These are phyloP conservation scores for Onychomys leucogaster DNA, from an alignment of 2,797 vertebrate genomes.

Conservation along the genomic window DNA sequence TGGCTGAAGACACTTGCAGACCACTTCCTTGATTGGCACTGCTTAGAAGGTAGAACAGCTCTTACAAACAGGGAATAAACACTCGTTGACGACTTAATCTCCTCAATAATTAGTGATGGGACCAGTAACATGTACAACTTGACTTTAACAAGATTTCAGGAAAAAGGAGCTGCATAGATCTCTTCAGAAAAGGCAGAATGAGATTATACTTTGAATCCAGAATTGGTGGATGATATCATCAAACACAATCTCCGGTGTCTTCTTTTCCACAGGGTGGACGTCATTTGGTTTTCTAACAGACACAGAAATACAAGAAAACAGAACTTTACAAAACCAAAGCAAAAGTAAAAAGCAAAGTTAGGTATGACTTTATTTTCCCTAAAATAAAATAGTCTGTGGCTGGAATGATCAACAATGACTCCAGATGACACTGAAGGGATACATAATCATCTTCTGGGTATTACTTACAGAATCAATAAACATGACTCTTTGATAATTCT, in stretches of 20 bases:
- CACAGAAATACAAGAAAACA: conserved; percentile 11
- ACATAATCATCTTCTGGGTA: neutral
- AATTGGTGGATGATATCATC: neutral
- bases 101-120: conserved; percentile 3
- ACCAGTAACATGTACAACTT: neutral
- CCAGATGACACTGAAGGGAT: neutral
- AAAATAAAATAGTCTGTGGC: conserved; percentile 36
- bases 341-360: conserved; percentile 50
- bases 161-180: neutral
- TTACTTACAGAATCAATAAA: conserved; percentile 13
- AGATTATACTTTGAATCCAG: neutral
- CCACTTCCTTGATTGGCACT: neutral
- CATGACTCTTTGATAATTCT: neutral
- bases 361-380: neutral
- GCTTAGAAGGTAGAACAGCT: conserved; percentile 34
- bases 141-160: conserved; percentile 30
- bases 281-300: neutral
- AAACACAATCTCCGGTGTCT: neutral
- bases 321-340: conserved; percentile 13
- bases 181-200: conserved; percentile 37
- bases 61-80: neutral
- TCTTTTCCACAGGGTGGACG: conserved; percentile 17
- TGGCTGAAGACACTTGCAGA: neutral
- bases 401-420: neutral
- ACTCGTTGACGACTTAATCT: neutral